These are phyloP conservation scores for Oceanites oceanicus DNA, from an alignment of 2,113 vertebrate genomes.

Conservation along the genomic window DNA sequence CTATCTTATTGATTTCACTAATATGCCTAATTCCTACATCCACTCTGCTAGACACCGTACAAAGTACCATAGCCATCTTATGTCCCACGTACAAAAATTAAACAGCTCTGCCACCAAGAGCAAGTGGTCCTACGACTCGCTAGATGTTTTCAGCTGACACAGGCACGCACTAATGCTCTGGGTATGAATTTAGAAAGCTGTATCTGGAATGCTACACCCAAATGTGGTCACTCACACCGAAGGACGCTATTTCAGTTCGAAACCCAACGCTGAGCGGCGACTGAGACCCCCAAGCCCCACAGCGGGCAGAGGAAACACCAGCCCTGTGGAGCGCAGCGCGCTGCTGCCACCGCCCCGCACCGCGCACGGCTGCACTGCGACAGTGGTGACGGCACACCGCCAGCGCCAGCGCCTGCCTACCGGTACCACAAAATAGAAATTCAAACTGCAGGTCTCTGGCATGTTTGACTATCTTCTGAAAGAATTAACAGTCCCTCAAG, in stretches of 20 bases:
- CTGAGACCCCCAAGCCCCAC: no score
- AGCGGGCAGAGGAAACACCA: not conserved
- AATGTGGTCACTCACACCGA: fast-evolving
- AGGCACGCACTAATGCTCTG: not conserved
- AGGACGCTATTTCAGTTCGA: no score
- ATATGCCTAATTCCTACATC: not conserved
- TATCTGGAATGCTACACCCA: not conserved
- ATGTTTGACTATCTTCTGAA: not conserved
- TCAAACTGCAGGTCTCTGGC: no score
- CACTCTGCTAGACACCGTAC: not conserved
- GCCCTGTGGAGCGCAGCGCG: fast-evolving
- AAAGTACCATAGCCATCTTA: not conserved
- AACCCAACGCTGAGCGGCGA: not conserved
- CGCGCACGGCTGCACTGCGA: fast-evolving
- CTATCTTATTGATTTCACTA: not conserved
- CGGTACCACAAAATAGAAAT: fast-evolving
- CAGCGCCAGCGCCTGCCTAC: fast-evolving
- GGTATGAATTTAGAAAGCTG: not conserved
- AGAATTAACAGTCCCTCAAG: not conserved
- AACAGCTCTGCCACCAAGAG: not conserved
- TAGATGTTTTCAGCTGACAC: not conserved
- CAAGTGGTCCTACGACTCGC: fast-evolving
- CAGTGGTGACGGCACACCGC: fast-evolving
- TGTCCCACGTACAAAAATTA: not conserved
- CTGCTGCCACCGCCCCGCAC: not conserved